These are phyloP conservation scores for Ctenoplectra terminalis DNA, from an alignment of 1,140 invertebrate species.

Conservation along the genomic window DNA sequence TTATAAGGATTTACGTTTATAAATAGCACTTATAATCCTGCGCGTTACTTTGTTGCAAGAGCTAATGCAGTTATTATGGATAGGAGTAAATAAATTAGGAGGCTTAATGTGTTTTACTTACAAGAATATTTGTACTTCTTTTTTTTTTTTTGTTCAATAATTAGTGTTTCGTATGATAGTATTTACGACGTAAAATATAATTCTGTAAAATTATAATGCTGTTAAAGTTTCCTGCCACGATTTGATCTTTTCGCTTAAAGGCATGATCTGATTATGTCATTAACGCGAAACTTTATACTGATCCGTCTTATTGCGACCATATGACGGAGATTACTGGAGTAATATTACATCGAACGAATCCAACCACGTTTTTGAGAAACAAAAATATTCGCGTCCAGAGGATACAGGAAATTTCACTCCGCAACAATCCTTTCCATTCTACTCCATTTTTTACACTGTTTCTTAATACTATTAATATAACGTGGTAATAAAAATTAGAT, in stretches of 20 bases:
- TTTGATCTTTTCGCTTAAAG: background rate
- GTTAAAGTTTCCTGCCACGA: background rate
- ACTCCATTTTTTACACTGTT: too few relatives aligned
- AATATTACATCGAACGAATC: constrained; percentile 1
- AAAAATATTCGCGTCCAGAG: too few relatives aligned
- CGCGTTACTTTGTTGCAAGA: background rate
- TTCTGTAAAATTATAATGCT: background rate
- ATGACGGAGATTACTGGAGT: constrained; percentile 17
- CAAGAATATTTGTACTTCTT: too few relatives aligned
- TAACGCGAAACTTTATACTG: constrained; percentile 30
- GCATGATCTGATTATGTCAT: constrained; percentile 17
- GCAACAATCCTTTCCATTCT: background rate
- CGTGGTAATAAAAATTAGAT: too few relatives aligned
- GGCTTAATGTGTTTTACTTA: background rate
- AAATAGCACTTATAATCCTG: background rate
- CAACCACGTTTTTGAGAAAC: background rate
- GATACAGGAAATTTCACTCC: background rate
- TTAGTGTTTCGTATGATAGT: too few relatives aligned
- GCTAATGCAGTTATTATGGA: background rate
- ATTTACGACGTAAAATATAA: background rate
- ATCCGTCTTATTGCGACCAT: background rate
- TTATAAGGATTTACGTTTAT: background rate
- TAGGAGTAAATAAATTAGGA: background rate
- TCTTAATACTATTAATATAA: too few relatives aligned
- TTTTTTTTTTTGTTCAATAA: background rate